Evolutionary conservation across 1,140 invertebrate genomes (phyloP), one percentile per base, ranked within the genome.

Genomic region (Anastrepha obliqua): DNA sequence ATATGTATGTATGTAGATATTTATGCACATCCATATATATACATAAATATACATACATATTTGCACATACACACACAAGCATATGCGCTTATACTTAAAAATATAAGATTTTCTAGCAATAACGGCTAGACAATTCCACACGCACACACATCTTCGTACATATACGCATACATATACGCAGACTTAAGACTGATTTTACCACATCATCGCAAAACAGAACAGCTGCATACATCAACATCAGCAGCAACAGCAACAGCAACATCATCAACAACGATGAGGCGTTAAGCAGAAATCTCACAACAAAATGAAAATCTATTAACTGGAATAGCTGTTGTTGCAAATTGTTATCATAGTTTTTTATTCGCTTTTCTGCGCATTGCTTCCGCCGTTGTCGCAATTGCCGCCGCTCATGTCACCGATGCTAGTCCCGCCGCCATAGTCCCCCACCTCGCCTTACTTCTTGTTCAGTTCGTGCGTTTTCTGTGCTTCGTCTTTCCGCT

Each of bases 401-500:
- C 60, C 5, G 17, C 11, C 60, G 70, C 47, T 74, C 42, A 13
- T 74, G 70, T n/a, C 74, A 55, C 74, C 47, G 47, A 81, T 81
- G 42, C 47, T 55, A 55, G 51, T 20, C 74, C n/a, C 74, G 6
- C 47, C 74, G 6, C 11, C 7, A 3, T 42, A 17, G 17, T 13
- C 13, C 42, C 74, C 42, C 39, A n/a, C n/a, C 64, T 67, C 64
- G 9, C 2, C 47, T n/a, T 44, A 42, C 67, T 51, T 78, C n/a
- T 55, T 58, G 11, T 55, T 55, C 2, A 51, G 74, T 81, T 81
- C 51, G 74, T 81, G 7, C 47, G 74, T 58, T 81, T 47, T 51
- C 17, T 58, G 74, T 81, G 74, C 42, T 51, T 81, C 74, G 74
- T 81, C 67, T 81, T 81, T 81, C 47, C 51, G 74, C 74, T 81